Conservation (phyloP, 2,797 vertebrate genomes). For the Chelon auratus region DNA sequence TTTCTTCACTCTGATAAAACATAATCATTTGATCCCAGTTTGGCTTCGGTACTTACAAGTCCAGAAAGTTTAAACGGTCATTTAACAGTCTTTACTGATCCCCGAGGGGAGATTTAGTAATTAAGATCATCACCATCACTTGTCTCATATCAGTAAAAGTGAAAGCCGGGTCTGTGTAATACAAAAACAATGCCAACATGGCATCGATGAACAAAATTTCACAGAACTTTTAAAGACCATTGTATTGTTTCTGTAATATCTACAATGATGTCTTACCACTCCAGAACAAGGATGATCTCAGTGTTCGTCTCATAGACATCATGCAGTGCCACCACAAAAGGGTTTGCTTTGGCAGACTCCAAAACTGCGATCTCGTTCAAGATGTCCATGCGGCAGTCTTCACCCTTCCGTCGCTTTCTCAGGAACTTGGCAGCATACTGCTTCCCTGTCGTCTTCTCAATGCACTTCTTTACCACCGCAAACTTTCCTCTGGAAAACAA, state of each 20-base stretch:
- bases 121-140: conserved; percentile 6
- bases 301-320: conserved; percentile 87
- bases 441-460: conserved; percentile 86
- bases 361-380: conserved; percentile 89
- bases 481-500: conserved; percentile 86
- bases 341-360: conserved; percentile 86
- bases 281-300: conserved; percentile 88
- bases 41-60: conserved; percentile 13
- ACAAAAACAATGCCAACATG: conserved; percentile 6
- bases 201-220: not conserved
- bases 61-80: conserved; percentile 27
- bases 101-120: too few relatives aligned
- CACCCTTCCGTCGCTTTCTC: conserved; percentile 87
- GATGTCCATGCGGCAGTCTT: conserved; percentile 87
- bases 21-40: conserved; percentile 33
- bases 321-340: conserved; percentile 86
- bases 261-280: conserved; percentile 82
- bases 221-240: not conserved
- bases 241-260: conserved; percentile 7
- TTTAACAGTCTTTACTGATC: not conserved
- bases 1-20: conserved; percentile 41
- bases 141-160: not conserved
- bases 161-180: not conserved
- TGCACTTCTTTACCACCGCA: conserved; percentile 89
- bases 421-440: conserved; percentile 90